These are phyloP conservation scores for Gobio gobio DNA, from an alignment of 2,113 vertebrate species.

Conservation along the genomic window DNA sequence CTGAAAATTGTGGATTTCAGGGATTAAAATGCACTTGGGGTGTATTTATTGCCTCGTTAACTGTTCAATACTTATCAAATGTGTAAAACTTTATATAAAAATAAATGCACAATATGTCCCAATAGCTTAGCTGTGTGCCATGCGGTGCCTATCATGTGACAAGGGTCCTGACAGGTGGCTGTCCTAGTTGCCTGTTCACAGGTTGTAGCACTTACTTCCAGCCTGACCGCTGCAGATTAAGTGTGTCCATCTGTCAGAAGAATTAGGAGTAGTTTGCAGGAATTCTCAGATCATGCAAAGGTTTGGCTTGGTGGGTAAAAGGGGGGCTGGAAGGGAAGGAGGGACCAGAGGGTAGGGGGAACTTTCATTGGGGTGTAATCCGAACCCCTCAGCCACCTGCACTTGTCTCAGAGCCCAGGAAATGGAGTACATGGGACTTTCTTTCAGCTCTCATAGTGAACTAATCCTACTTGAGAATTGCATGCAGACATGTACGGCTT, in stretches of 20 bases:
- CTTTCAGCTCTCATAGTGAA: conserved; percentile 39
- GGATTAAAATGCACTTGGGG: neutral
- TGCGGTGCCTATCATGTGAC: conserved; percentile 66
- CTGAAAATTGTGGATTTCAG: too few species aligned
- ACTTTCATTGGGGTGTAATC: conserved; percentile 70
- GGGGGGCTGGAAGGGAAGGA: conserved; percentile 17
- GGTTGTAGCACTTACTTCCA: conserved; percentile 71
- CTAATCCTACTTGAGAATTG: conserved; percentile 52
- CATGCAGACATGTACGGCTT: conserved; percentile 39
- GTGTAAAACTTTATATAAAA: neutral
- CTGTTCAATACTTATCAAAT: neutral
- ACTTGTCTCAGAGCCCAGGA: conserved; percentile 64
- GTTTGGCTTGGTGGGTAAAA: conserved; percentile 47
- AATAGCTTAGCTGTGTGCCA: neutral
- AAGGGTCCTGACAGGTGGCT: conserved; percentile 67
- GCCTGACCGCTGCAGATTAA: conserved; percentile 62
- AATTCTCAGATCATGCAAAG: conserved; percentile 70
- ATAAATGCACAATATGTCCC: neutral
- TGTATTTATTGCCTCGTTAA: too few species aligned
- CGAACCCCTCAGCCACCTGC: conserved; percentile 75
- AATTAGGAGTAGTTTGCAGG: conserved; percentile 73
- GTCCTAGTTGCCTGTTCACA: conserved; percentile 67
- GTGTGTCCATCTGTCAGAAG: conserved; percentile 75
- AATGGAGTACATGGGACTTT: conserved; percentile 53
- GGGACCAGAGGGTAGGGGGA: conserved; percentile 14